Conservation (phyloP, 2,888 invertebrate species). For the Didymodactylos carnosus region DNA sequence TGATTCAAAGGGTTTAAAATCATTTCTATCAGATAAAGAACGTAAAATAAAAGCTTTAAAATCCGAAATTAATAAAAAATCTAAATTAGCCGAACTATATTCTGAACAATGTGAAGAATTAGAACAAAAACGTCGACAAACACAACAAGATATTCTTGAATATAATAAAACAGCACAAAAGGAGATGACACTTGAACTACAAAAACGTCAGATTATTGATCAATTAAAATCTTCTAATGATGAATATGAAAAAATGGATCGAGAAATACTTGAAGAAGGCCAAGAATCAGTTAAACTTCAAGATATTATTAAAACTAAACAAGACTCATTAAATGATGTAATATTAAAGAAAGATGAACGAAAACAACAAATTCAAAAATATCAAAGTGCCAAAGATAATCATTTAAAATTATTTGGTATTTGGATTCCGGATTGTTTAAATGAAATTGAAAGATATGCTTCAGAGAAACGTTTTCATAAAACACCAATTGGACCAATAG, state of each 20-base stretch:
- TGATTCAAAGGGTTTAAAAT: background rate
- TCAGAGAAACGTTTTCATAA: background rate
- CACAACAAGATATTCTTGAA: background rate
- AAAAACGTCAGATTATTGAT: background rate
- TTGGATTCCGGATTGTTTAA: background rate
- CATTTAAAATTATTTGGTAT: background rate
- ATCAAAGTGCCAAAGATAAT: background rate
- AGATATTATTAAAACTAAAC: background rate
- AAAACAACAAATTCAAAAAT: background rate
- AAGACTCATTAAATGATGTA: background rate
- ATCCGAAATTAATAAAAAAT: background rate
- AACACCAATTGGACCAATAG: slow-evolving; percentile 8
- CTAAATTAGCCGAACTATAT: too few species aligned
- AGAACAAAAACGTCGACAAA: background rate
- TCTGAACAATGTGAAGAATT: too few species aligned
- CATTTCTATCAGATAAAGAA: background rate
- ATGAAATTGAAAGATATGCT: background rate
- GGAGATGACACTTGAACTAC: background rate
- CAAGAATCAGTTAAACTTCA: background rate
- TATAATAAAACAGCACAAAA: too few species aligned
- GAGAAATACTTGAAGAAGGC: background rate
- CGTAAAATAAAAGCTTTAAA: background rate
- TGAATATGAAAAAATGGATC: background rate
- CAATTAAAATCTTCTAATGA: background rate
- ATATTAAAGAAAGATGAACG: background rate